Evolutionary conservation across 2,888 invertebrate species (phyloP).

Genomic region (Electrophaes corylata): DNA sequence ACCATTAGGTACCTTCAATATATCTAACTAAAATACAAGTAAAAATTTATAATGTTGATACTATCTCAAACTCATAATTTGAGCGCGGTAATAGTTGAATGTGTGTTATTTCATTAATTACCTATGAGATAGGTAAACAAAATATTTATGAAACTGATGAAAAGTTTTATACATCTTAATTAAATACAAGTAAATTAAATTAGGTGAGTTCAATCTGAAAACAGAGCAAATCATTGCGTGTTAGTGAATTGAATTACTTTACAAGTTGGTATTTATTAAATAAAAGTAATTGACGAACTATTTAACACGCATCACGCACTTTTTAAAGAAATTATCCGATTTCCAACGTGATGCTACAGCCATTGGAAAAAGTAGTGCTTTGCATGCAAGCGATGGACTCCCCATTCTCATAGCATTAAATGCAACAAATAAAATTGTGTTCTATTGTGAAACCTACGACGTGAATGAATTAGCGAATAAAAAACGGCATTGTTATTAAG

Average conservation of each 20-base stretch:
- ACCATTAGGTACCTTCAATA: neutral
- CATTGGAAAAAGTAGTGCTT: constrained; percentile 21
- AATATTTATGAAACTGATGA: too few species aligned
- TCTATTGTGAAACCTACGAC: constrained; percentile 35
- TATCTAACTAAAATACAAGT: too few species aligned
- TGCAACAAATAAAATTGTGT: constrained; percentile 7
- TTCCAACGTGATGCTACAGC: constrained; percentile 1
- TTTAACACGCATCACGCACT: constrained; percentile 34
- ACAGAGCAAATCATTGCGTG: neutral
- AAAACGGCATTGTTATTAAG: constrained; percentile 45
- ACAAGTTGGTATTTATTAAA: neutral
- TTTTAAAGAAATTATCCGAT: constrained; percentile 12
- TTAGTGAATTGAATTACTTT: neutral
- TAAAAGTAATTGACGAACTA: neutral
- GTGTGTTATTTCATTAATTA: too few species aligned
- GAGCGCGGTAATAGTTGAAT: too few species aligned
- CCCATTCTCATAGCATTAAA: constrained; percentile 12
- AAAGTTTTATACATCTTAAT: too few species aligned
- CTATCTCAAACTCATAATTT: too few species aligned
- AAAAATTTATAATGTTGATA: too few species aligned
- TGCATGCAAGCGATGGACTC: constrained; percentile 21
- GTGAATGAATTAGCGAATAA: constrained; percentile 35
- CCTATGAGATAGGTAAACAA: too few species aligned
- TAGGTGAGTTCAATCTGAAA: too few species aligned
- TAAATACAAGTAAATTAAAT: too few species aligned